Conservation (phyloP, 2,888 invertebrate species). For the Lottia scabra region DNA sequence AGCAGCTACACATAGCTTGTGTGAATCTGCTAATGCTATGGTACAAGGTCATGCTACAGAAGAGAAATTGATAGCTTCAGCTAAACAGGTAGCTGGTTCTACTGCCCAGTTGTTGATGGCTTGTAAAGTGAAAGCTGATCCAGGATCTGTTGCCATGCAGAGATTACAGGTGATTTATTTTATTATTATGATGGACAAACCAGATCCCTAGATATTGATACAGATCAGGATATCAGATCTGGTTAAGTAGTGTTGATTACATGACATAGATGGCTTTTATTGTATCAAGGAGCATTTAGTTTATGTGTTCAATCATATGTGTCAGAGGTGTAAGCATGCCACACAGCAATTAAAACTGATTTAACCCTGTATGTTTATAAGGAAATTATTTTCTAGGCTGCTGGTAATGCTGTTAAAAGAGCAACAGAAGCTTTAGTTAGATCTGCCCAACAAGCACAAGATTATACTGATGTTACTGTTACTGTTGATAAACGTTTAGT, state of each 20-base stretch:
- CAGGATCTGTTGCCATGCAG: conserved; percentile 92
- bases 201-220: no score
- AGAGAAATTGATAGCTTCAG: conserved; percentile 95
- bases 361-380: no score
- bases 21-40: conserved; percentile 96
- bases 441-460: conserved; percentile 92
- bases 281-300: no score
- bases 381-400: conserved; percentile 75
- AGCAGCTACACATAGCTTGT: conserved; percentile 96
- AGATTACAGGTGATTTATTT: conserved; percentile 76
- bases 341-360: no score
- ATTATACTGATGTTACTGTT: conserved; percentile 86
- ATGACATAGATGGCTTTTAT: no score
- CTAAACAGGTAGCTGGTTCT: conserved; percentile 89
- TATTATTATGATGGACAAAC: background rate
- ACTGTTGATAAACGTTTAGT: conserved; percentile 94
- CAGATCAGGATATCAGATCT: no score
- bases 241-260: no score
- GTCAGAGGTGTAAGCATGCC: no score
- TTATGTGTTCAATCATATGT: no score
- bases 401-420: conserved; percentile 95
- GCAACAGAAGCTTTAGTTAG: conserved; percentile 97
- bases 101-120: conserved; percentile 98
- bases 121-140: conserved; percentile 98
- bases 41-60: conserved; percentile 82